Evolutionary conservation across 1,140 invertebrate genomes (phyloP).

Genomic region (Cecropterus lyciades): DNA sequence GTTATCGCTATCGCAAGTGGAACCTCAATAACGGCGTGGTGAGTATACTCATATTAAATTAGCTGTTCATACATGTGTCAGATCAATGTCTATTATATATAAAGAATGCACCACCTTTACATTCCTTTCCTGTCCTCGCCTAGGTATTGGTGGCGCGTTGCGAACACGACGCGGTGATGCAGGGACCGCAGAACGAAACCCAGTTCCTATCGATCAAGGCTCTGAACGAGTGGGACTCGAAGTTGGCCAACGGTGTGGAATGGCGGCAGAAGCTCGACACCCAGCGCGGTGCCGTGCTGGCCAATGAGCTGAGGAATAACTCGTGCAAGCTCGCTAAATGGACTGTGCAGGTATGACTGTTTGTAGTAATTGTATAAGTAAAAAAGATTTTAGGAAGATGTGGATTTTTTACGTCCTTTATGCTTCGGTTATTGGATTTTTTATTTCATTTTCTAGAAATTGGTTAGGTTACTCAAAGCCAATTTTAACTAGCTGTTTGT

Average conservation of each 20-base stretch:
- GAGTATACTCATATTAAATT: constrained; percentile 53
- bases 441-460: too few relatives aligned
- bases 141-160: constrained; percentile 93
- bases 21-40: constrained; percentile 97
- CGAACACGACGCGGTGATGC: constrained; percentile 98
- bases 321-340: constrained; percentile 99
- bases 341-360: constrained; percentile 92
- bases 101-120: too few relatives aligned
- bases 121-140: too few relatives aligned
- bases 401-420: too few relatives aligned
- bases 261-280: constrained; percentile 99
- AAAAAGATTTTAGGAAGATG: too few relatives aligned
- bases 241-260: constrained; percentile 97
- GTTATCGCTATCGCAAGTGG: constrained; percentile 98
- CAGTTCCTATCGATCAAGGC: constrained; percentile 99
- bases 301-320: constrained; percentile 99
- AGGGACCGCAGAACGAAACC: constrained; percentile 94
- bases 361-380: too few relatives aligned
- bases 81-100: too few relatives aligned
- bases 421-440: too few relatives aligned
- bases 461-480: too few relatives aligned
- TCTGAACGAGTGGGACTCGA: constrained; percentile 99
- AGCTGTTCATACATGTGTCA: too few relatives aligned
- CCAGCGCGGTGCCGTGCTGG: constrained; percentile 98
- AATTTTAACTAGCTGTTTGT: too few relatives aligned